Evolutionary conservation across 1,140 invertebrate species (phyloP).

Genomic region (Ceratina australensis): DNA sequence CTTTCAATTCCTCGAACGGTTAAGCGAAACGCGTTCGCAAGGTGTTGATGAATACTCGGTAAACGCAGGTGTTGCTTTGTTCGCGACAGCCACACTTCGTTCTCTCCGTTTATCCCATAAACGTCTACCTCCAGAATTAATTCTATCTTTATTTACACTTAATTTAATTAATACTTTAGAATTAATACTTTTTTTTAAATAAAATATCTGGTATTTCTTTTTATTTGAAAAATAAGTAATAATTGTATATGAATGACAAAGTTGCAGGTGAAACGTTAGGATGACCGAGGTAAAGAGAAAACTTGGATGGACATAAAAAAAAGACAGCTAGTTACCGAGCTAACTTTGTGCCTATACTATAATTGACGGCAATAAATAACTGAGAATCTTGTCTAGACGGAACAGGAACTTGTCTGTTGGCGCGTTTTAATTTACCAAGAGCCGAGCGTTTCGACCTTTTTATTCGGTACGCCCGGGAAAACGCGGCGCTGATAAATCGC

Average conservation of each 20-base stretch:
- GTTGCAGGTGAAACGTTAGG: too few species aligned
- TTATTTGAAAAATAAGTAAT: too few species aligned
- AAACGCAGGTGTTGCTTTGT: constrained; percentile 17
- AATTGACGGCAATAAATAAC: constrained; percentile 21
- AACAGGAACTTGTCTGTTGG: neutral
- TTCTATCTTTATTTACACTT: too few species aligned
- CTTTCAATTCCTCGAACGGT: constrained; percentile 19
- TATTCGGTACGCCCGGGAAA: too few species aligned
- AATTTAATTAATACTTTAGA: too few species aligned
- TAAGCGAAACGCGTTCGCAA: constrained; percentile 22
- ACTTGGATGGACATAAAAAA: neutral
- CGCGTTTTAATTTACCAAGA: constrained; percentile 22
- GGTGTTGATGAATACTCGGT: constrained; percentile 29
- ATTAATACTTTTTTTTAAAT: too few species aligned
- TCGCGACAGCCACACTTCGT: too few species aligned
- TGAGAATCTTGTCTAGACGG: neutral
- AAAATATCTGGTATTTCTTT: too few species aligned
- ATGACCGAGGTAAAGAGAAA: too few species aligned
- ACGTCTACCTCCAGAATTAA: neutral
- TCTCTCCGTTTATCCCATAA: too few species aligned
- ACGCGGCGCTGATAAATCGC: constrained; percentile 24
- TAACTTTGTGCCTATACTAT: neutral
- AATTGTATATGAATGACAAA: too few species aligned
- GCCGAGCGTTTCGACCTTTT: neutral
- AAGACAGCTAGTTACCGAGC: neutral